Percentiles rank a stretch among this genome's conserved stretches.
Conservation (phyloP, 2,113 vertebrate genomes). For the Strix uralensis region DNA sequence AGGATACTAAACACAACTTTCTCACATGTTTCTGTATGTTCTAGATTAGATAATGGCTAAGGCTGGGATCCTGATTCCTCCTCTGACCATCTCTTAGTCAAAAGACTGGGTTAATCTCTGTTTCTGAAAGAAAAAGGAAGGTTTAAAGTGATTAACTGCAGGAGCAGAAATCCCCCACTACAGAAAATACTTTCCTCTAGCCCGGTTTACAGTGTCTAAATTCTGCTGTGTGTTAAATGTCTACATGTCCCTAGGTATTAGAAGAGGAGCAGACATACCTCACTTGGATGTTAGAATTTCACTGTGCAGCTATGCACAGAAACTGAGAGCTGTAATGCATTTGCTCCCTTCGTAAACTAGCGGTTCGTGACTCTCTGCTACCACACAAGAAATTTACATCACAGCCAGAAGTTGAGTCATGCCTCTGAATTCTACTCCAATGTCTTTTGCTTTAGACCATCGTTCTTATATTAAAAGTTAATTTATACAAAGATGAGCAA, state of each 20-base stretch:
- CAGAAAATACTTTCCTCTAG: background rate
- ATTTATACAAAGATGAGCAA: background rate
- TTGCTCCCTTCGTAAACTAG: background rate
- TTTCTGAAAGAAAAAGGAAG: background rate
- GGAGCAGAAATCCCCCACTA: background rate
- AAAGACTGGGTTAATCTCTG: background rate
- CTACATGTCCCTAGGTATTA: background rate
- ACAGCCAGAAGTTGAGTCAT: constrained; percentile 37
- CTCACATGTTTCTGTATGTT: background rate
- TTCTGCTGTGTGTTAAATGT: background rate
- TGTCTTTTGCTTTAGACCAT: background rate
- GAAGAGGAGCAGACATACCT: background rate
- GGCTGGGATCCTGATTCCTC: background rate
- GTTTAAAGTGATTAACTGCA: background rate
- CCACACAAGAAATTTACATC: constrained; percentile 5
- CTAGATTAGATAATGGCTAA: background rate
- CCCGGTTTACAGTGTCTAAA: background rate
- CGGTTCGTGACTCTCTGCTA: constrained; percentile 26
- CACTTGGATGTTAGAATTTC: background rate
- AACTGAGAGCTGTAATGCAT: background rate
- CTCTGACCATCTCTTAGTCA: background rate
- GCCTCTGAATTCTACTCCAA: background rate
- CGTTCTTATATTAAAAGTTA: background rate
- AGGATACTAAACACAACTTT: background rate
- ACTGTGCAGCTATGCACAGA: background rate